phyloP scores from a whole-genome alignment of 2,113 vertebrate genomes.

The Rhineura floridana region DNA sequence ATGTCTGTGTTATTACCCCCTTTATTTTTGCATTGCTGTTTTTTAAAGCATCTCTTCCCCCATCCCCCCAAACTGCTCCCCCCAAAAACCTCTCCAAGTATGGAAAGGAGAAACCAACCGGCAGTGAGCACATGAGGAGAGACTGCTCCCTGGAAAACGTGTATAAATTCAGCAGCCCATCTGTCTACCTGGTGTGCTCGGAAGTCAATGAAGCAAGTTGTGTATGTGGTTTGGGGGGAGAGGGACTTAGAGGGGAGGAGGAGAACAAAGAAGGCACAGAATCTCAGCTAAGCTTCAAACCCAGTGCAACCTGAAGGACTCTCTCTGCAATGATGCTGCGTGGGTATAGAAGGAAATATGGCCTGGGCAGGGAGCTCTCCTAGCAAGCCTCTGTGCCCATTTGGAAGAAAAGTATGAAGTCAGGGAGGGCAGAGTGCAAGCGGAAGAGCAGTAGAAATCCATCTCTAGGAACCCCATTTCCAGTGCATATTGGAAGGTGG shows the following conservation, averaged over 20 bases:
- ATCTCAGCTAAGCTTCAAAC: conserved; percentile 68
- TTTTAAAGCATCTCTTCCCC: conserved; percentile 36
- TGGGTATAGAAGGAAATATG: conserved; percentile 5
- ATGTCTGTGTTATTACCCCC: conserved; percentile 30
- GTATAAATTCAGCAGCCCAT: neutral
- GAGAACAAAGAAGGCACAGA: conserved; percentile 67
- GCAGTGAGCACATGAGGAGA: conserved; percentile 23
- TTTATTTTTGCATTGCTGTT: conserved; percentile 30
- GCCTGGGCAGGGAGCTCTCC: conserved; percentile 26
- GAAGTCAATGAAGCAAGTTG: conserved; percentile 17
- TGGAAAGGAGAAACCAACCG: conserved; percentile 29
- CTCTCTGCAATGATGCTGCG: conserved; percentile 11
- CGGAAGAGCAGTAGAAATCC: conserved; percentile 46
- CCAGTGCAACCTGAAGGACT: conserved; percentile 34
- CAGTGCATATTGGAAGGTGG: neutral
- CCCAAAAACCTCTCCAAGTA: conserved; percentile 1
- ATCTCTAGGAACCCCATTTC: conserved; percentile 46
- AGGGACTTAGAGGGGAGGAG: neutral
- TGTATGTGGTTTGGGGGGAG: neutral
- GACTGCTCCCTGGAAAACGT: conserved; percentile 12
- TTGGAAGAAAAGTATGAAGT: conserved; percentile 48
- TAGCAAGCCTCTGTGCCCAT: conserved; percentile 40
- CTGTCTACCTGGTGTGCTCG: neutral
- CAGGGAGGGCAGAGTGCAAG: neutral
- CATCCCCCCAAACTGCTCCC: conserved; percentile 1